Percentiles rank a stretch among this genome's conserved stretches.
These are phyloP conservation scores for Actinia equina DNA, from an alignment of 64 coral and sea anemone species.

Conservation along the genomic window DNA sequence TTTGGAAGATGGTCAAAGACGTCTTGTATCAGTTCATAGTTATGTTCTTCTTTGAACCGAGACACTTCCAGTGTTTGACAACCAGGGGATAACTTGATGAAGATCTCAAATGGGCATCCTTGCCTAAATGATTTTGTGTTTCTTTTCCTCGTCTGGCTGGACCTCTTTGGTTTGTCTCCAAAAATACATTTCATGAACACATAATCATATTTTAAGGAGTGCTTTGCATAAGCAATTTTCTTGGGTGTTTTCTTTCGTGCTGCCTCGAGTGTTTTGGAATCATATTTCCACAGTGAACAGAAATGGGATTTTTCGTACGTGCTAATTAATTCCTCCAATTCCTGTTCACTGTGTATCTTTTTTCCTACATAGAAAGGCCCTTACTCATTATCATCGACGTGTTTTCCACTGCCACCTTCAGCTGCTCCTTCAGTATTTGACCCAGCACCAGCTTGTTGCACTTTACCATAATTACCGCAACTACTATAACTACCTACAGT, in stretches of 20 bases:
- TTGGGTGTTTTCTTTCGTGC: constrained; percentile 45
- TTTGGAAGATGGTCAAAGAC: constrained; percentile 51
- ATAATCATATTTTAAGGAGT: constrained; percentile 47
- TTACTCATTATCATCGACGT: not conserved
- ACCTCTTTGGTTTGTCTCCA: constrained; percentile 30
- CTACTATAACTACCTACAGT: not conserved
- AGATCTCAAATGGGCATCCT: constrained; percentile 69
- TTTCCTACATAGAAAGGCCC: not conserved
- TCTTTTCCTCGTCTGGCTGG: constrained; percentile 10
- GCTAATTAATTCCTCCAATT: constrained; percentile 45
- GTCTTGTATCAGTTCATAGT: constrained; percentile 28
- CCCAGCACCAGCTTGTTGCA: not conserved
- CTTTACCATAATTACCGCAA: not conserved
- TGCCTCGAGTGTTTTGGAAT: constrained; percentile 36
- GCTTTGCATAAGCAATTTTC: constrained; percentile 42
- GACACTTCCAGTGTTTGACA: constrained; percentile 48
- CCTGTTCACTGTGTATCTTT: not conserved
- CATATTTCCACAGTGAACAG: constrained; percentile 46
- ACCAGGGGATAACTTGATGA: constrained; percentile 36
- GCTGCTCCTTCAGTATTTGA: not conserved
- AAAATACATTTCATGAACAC: constrained; percentile 39
- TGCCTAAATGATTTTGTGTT: constrained; percentile 64
- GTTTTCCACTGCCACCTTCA: not conserved
- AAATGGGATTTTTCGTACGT: constrained; percentile 21
- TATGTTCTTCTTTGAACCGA: constrained; percentile 42